These are phyloP conservation scores for Vidua chalybeata DNA, from an alignment of 2,113 vertebrate species.

Conservation along the genomic window DNA sequence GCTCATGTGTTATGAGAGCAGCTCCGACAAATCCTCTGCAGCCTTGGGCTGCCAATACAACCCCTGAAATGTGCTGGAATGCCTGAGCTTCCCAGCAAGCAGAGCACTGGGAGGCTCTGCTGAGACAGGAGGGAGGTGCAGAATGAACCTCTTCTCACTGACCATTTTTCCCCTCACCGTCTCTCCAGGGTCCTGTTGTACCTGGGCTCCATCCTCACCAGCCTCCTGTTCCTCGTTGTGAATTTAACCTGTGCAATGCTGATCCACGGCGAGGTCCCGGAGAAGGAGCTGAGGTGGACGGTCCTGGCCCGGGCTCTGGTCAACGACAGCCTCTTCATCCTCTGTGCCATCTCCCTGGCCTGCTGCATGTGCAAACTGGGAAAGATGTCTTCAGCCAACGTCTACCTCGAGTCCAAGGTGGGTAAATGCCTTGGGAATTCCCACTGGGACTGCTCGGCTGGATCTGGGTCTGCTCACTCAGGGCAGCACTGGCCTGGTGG, in stretches of 20 bases:
- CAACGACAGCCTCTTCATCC: slow-evolving; percentile 93
- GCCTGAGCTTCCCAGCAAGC: not conserved
- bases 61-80: not conserved
- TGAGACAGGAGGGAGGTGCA: not conserved
- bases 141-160: not conserved
- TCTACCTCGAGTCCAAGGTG: slow-evolving; percentile 98
- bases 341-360: slow-evolving; percentile 90
- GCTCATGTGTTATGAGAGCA: not conserved
- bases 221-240: slow-evolving; percentile 89
- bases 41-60: not conserved
- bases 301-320: slow-evolving; percentile 86
- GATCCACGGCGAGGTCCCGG: slow-evolving; percentile 78
- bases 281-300: slow-evolving; percentile 78
- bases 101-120: not conserved
- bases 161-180: accelerated
- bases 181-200: slow-evolving; percentile 83
- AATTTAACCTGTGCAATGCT: slow-evolving; percentile 91
- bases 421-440: not conserved
- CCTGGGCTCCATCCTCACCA: slow-evolving; percentile 85
- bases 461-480: not conserved
- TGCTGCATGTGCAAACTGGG: slow-evolving; percentile 92
- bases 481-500: not conserved
- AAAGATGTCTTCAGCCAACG: slow-evolving; percentile 96
- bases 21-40: slow-evolving; percentile 15
- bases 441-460: not conserved